A percentile compares a stretch with the other conserved stretches of the same genome.
These are phyloP conservation scores for Caenorhabditis sp. DNA, from an alignment of 2,888 invertebrate genomes.

Conservation along the genomic window DNA sequence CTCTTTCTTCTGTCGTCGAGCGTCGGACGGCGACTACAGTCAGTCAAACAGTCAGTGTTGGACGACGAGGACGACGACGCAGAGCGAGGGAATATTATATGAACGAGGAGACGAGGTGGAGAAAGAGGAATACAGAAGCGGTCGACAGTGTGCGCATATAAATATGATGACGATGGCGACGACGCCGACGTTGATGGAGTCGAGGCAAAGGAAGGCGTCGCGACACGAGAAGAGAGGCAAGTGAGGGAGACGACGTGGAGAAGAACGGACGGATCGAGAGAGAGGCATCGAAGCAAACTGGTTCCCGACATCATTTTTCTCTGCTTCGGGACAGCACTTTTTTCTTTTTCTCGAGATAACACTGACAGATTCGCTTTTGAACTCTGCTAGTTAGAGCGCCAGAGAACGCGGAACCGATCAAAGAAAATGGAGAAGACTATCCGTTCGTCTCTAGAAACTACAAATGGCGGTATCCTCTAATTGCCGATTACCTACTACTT, in stretches of 20 bases:
- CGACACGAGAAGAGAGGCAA: constrained; percentile 30
- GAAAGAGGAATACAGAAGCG: constrained; percentile 17
- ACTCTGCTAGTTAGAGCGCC: background rate
- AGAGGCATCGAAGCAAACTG: constrained; percentile 20
- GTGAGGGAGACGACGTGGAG: constrained; percentile 18
- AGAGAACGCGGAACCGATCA: too few relatives aligned
- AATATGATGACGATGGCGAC: constrained; percentile 3
- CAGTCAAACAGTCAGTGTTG: constrained; percentile 45
- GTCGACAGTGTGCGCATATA: background rate
- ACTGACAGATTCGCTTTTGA: constrained; percentile 3
- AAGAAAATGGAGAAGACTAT: too few relatives aligned
- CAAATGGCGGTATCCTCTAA: too few relatives aligned
- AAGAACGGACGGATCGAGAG: constrained; percentile 40
- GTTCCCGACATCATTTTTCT: constrained; percentile 53
- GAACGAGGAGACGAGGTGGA: background rate
- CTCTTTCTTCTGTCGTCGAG: constrained; percentile 15
- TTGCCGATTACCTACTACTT: background rate
- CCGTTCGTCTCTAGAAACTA: too few relatives aligned
- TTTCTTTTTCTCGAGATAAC: constrained; percentile 31
- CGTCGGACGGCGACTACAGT: constrained; percentile 49
- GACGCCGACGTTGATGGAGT: constrained; percentile 10
- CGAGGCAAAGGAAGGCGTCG: constrained; percentile 18
- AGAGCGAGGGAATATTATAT: constrained; percentile 18
- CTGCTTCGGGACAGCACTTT: constrained; percentile 39
- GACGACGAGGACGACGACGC: too few relatives aligned